Percentiles rank a stretch among this genome's conserved stretches.
These are phyloP conservation scores for Lordiphosa mommai DNA, from an alignment of 1,140 invertebrate genomes.

Conservation along the genomic window DNA sequence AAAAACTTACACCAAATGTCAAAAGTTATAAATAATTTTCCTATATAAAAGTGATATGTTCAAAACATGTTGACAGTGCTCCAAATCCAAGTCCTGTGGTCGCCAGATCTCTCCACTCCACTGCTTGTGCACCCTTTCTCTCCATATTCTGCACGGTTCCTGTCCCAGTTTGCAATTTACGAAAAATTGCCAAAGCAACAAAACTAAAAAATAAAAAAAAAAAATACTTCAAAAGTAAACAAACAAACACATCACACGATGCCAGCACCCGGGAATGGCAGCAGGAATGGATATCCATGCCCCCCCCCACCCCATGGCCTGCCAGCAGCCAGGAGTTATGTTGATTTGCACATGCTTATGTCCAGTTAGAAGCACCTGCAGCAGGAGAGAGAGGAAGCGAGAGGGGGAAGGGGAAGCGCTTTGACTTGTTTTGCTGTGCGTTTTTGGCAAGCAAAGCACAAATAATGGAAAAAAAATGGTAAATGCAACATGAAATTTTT, in stretches of 20 bases:
- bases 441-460: constrained; percentile 59
- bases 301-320: too few species aligned
- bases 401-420: not conserved
- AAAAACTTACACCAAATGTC: constrained; percentile 60
- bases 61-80: constrained; percentile 75
- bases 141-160: constrained; percentile 23
- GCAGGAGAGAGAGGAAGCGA: not conserved
- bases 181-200: constrained; percentile 49
- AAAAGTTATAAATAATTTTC: constrained; percentile 76
- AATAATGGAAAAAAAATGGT: not conserved
- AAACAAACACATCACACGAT: constrained; percentile 71
- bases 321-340: constrained; percentile 53
- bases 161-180: constrained; percentile 62
- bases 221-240: constrained; percentile 63
- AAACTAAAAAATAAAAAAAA: constrained; percentile 12
- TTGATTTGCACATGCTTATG: constrained; percentile 77
- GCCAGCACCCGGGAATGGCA: constrained; percentile 18
- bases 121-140: constrained; percentile 9
- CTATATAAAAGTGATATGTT: constrained; percentile 77
- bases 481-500: constrained; percentile 44
- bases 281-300: not conserved
- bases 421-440: constrained; percentile 56
- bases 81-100: constrained; percentile 28
- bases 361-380: constrained; percentile 69
- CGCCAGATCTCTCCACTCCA: constrained; percentile 19